phyloP scores from a whole-genome alignment of 2,113 vertebrate species.

The Thymallus thymallus region DNA sequence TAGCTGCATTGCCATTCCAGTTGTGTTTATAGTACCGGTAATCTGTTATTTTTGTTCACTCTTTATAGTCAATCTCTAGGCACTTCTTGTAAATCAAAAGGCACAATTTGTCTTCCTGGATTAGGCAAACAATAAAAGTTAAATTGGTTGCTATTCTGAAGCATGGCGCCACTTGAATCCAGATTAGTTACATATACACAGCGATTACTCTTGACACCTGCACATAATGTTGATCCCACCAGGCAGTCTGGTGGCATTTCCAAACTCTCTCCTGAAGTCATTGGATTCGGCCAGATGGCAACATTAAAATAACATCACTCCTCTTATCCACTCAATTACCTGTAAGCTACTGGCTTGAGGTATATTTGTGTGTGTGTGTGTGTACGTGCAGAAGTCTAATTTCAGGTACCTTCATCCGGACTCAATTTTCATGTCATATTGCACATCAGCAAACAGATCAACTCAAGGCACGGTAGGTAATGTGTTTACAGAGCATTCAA shows the following conservation, averaged over 20 bases:
- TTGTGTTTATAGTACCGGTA: too few species aligned
- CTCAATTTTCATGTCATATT: neutral
- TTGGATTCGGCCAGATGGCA: constrained; percentile 23
- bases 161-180: neutral
- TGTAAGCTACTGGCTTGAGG: constrained; percentile 21
- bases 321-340: constrained; percentile 29
- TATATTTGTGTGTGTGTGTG: neutral
- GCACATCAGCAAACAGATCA: constrained; percentile 7
- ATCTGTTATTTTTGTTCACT: too few species aligned
- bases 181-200: constrained; percentile 15
- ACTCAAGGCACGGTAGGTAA: neutral
- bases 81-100: neutral
- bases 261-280: neutral
- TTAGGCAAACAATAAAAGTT: neutral
- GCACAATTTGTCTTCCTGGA: neutral
- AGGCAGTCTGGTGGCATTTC: constrained; percentile 12
- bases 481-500: neutral
- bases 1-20: too few species aligned
- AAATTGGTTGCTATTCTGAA: neutral
- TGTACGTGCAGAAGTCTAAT: neutral
- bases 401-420: neutral
- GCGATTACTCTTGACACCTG: constrained; percentile 4
- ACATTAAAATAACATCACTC: constrained; percentile 29
- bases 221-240: constrained; percentile 8
- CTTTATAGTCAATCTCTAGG: too few species aligned